Base-by-base conservation (phyloP, 2,888 invertebrate genomes). In the Lepidocyrtoides sp. region DNA sequence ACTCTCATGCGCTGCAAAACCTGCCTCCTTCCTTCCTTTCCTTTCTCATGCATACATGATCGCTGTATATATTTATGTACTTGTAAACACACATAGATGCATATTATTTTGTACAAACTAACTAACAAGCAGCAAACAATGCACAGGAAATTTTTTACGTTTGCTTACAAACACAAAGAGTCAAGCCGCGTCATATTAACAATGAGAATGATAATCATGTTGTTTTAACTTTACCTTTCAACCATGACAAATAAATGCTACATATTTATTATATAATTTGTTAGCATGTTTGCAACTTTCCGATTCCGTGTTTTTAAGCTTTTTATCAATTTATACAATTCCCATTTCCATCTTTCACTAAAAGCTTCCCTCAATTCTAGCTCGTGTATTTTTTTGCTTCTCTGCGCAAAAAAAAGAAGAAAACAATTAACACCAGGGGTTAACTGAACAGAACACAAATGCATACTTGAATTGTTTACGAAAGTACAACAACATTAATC, bases 1-100 rank as follows among this genome's bases (percentile, higher is more conserved):
- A 88, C 88, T 88, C 88, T 88, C 88, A 88, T 88, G 88, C 88
- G 88, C 88, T 88, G 41, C 88, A 81, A 81, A 88, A 88, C 88
- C 88, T 72, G 82, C 88, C 88, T 88, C 88, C 81, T 88, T 88
- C 66, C 81, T 88, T 88, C 87, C 79, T 87, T 54, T 75, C 69
- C 69, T 54, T 85, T 75, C 57, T 72, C 85, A 60, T 75, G 26
- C 63, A 69, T 60, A 60, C 81, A 81, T 75, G n/a, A n/a, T 17
- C 41, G 10, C 23, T n/a, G 44, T n/a, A 54, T 48, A 32, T 29
- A 36, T 32, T 10, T n/a, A 32, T n/a, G 20, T n/a, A 57, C 44
- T 0, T 20, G 26, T 26, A 32, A 48, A 77, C 23, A 29, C 32
- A 36, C 69, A 75, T n/a, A 44, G n/a, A n/a, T n/a, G n/a, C n/a